Conservation (phyloP, 1,140 invertebrate species). For the Rhagoletis pomonella region DNA sequence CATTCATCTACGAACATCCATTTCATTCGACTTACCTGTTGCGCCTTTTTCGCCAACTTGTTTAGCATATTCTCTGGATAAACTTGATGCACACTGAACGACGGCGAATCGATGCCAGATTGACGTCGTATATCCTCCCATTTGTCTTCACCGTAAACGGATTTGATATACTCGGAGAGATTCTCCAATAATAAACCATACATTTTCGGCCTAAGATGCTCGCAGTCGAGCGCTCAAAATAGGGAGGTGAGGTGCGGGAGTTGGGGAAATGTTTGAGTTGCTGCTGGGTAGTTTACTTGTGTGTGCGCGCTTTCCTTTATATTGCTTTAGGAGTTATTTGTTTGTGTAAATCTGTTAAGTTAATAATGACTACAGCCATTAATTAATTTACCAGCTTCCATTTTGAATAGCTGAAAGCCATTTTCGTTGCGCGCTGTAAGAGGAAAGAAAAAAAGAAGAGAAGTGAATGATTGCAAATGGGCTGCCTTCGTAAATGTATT, state of each 20-base stretch:
- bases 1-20: background rate
- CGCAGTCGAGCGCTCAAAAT: background rate
- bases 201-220: conserved; percentile 78
- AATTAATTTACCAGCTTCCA: conserved; percentile 32
- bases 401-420: conserved; percentile 17
- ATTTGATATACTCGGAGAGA: conserved; percentile 91
- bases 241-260: background rate
- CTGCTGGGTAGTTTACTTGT: background rate
- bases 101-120: conserved; percentile 88
- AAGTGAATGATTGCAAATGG: background rate
- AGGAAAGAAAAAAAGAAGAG: background rate
- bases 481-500: no score
- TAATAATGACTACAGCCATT: background rate
- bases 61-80: conserved; percentile 93
- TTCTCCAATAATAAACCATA: conserved; percentile 96
- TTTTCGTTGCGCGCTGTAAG: background rate
- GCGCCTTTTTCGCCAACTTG: conserved; percentile 87
- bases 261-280: background rate
- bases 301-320: background rate
- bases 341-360: background rate
- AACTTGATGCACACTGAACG: conserved; percentile 93
- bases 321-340: background rate
- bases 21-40: conserved; percentile 79
- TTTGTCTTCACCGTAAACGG: conserved; percentile 92
- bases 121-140: conserved; percentile 91